phyloP scores from a whole-genome alignment of 2,888 invertebrate species.

The Taphrorychus bicolor region DNA sequence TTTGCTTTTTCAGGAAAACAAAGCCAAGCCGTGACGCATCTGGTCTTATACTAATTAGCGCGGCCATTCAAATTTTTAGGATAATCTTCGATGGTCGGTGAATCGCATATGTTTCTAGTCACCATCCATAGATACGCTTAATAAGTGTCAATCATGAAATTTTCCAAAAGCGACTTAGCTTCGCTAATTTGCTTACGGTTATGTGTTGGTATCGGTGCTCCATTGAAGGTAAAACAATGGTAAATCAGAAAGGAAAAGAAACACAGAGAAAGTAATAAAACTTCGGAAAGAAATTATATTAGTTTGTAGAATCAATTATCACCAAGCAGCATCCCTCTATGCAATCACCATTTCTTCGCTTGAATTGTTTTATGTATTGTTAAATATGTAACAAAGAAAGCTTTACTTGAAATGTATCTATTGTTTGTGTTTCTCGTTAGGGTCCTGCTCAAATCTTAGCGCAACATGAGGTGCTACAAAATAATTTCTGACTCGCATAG shows the following conservation, averaged over 20 bases:
- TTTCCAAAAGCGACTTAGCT: neutral
- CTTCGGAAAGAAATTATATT: constrained; percentile 10
- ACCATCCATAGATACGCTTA: no score
- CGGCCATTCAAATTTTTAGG: neutral
- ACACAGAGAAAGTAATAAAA: constrained; percentile 17
- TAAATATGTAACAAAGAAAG: constrained; percentile 47
- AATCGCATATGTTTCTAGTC: no score
- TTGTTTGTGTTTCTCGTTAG: constrained; percentile 40
- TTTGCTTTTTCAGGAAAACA: constrained; percentile 1
- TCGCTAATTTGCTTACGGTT: no score
- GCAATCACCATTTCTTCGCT: constrained; percentile 38
- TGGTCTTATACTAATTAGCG: neutral
- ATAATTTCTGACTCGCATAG: constrained; percentile 27
- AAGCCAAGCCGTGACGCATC: constrained; percentile 2
- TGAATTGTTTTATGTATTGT: constrained; percentile 43
- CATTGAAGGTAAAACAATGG: constrained; percentile 1
- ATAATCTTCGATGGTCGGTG: no score
- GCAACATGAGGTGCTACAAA: constrained; percentile 34
- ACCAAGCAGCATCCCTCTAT: constrained; percentile 24
- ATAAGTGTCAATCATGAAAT: no score
- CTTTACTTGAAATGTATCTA: constrained; percentile 44
- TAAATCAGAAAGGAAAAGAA: neutral
- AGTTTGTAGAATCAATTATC: constrained; percentile 23
- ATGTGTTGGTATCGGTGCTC: neutral
- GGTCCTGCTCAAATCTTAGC: constrained; percentile 15